phyloP scores from a whole-genome alignment of 1,140 invertebrate genomes.

The Drosophila virilis region DNA sequence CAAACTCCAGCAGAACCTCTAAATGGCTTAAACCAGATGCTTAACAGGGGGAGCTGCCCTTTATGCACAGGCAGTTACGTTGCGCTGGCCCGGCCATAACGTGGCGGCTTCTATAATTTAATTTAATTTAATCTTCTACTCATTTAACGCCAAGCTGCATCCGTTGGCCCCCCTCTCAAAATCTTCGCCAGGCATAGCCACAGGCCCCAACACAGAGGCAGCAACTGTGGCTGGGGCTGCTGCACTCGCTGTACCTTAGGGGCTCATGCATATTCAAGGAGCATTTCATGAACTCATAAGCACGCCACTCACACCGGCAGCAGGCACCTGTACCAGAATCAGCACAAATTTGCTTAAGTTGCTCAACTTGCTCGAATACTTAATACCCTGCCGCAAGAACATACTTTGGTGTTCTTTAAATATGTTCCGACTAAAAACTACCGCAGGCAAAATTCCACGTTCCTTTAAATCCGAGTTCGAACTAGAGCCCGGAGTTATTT shows the following conservation, averaged over 20 bases:
- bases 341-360: neutral
- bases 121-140: conserved; percentile 69
- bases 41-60: neutral
- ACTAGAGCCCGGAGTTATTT: too few relatives aligned
- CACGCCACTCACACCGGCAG: conserved; percentile 62
- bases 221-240: conserved; percentile 27
- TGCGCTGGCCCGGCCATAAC: conserved; percentile 27
- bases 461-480: too few relatives aligned
- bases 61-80: neutral
- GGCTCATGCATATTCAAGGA: conserved; percentile 80
- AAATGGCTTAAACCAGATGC: conserved; percentile 22
- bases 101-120: conserved; percentile 57
- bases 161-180: conserved; percentile 6
- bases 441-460: too few relatives aligned
- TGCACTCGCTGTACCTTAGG: conserved; percentile 75
- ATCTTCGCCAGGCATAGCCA: conserved; percentile 29
- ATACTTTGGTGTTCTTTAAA: too few relatives aligned
- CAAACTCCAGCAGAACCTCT: conserved; percentile 16
- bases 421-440: too few relatives aligned
- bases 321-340: conserved; percentile 12
- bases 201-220: conserved; percentile 17
- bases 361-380: neutral
- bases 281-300: conserved; percentile 82
- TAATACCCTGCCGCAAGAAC: conserved; percentile 1
- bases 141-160: conserved; percentile 40